Percentiles rank a stretch among this genome's conserved stretches.
Conservation (phyloP, 2,113 vertebrate species). For the Phrynosoma platyrhinos region DNA sequence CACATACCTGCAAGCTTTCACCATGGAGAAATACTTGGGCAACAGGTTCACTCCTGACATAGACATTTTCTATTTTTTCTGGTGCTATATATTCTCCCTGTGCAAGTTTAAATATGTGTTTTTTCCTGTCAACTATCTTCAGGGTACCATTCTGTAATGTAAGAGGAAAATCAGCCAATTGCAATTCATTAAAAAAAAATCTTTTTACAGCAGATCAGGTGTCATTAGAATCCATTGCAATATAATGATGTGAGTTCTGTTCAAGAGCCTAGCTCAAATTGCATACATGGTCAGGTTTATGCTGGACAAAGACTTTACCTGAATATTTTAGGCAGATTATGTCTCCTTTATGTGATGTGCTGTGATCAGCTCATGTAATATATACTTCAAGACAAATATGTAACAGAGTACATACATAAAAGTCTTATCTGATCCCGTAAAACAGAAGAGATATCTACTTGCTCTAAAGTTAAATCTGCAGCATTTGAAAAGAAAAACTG, state of each 20-base stretch:
- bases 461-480: background rate
- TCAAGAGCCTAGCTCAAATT: background rate
- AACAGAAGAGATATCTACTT: background rate
- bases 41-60: constrained; percentile 86
- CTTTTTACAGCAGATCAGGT: background rate
- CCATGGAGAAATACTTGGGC: constrained; percentile 95
- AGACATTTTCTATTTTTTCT: constrained; percentile 95
- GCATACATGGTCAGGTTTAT: background rate
- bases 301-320: background rate
- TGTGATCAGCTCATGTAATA: background rate
- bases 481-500: background rate
- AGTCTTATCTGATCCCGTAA: background rate
- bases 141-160: constrained; percentile 89
- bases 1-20: constrained; percentile 92
- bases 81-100: constrained; percentile 99
- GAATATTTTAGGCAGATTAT: background rate
- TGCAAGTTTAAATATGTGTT: constrained; percentile 97
- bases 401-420: background rate
- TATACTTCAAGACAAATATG: background rate
- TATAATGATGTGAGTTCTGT: background rate
- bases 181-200: constrained; percentile 24
- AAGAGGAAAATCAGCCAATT: constrained; percentile 38
- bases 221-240: background rate
- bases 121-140: constrained; percentile 96
- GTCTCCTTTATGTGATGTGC: background rate